These are phyloP conservation scores for Chaetorhynchus papuensis DNA, from an alignment of 2,113 vertebrate species.

Conservation along the genomic window DNA sequence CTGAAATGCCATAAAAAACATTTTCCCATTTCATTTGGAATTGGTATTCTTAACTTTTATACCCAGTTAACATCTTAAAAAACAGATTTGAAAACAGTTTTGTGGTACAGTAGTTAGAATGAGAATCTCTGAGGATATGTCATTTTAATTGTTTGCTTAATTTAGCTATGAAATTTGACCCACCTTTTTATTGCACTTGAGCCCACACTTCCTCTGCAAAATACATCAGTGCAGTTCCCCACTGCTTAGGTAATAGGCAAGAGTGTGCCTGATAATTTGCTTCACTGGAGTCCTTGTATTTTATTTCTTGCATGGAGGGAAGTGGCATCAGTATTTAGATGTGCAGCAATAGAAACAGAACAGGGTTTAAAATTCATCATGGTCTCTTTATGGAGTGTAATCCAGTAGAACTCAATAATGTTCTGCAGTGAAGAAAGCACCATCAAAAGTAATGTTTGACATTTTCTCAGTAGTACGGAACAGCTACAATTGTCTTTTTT, in stretches of 20 bases:
- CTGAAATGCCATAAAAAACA: not conserved
- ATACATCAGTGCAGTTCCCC: not conserved
- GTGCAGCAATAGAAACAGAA: not conserved
- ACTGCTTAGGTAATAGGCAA: not conserved
- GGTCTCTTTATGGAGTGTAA: not conserved
- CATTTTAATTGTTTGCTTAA: not conserved
- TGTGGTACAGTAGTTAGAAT: not conserved
- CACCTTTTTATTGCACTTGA: not conserved
- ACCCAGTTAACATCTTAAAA: not conserved
- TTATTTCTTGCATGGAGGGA: not conserved
- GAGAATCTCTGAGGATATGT: not conserved
- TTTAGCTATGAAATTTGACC: not conserved
- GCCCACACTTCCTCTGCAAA: not conserved
- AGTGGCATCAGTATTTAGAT: not conserved
- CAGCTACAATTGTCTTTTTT: conserved; percentile 47
- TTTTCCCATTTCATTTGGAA: not conserved
- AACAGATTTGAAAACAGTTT: not conserved
- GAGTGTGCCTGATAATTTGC: not conserved
- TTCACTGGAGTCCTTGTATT: not conserved
- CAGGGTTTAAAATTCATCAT: not conserved
- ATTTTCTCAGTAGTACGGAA: not conserved
- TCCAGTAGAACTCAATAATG: not conserved
- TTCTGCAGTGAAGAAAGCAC: conserved; percentile 1
- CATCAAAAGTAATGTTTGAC: not conserved
- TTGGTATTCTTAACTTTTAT: not conserved